phyloP scores from a whole-genome alignment of 2,797 vertebrate genomes.

The Gymnopithys bicolor region DNA sequence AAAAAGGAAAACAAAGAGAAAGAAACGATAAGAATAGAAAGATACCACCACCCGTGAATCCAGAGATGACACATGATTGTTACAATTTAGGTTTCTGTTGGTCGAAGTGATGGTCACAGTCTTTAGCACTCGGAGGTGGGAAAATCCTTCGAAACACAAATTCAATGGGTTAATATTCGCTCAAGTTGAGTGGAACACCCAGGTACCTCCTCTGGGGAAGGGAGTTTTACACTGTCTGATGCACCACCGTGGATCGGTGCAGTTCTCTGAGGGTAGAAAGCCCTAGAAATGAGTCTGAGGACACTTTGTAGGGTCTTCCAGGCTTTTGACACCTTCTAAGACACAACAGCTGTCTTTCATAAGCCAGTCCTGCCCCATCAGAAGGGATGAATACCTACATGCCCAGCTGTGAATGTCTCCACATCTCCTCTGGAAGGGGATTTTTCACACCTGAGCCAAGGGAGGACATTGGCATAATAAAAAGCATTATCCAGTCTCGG shows the following conservation, averaged over 20 bases:
- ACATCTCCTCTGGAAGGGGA: not conserved
- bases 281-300: not conserved
- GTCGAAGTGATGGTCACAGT: not conserved
- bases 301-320: not conserved
- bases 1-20: not conserved
- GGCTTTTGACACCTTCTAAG: not conserved
- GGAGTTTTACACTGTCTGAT: not conserved
- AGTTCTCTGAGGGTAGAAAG: not conserved
- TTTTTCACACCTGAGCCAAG: not conserved
- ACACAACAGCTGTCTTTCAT: not conserved
- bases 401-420: not conserved
- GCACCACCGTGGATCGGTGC: not conserved
- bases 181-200: not conserved
- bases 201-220: not conserved
- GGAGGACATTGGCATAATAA: not conserved
- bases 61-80: not conserved
- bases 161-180: not conserved
- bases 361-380: not conserved
- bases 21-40: not conserved
- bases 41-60: not conserved
- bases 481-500: not conserved
- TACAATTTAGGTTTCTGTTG: not conserved
- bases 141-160: not conserved
- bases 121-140: not conserved
- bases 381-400: not conserved